A percentile compares a stretch with the other conserved stretches of the same genome.
Evolutionary conservation across 2,888 invertebrate species (phyloP).

Genomic region (Lochmaea capreae): DNA sequence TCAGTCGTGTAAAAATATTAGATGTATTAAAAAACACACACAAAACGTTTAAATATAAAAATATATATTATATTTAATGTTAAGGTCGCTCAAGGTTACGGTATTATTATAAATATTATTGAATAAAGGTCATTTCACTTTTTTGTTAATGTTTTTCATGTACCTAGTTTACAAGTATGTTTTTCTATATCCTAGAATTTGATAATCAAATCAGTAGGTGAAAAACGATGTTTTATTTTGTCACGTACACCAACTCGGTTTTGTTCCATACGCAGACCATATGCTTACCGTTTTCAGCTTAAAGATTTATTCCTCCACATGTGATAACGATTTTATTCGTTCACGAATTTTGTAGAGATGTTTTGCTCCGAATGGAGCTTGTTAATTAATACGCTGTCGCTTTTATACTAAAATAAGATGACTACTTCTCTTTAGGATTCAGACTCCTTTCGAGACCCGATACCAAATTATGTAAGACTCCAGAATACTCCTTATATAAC

Average conservation of each 20-base stretch:
- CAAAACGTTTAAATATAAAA: not conserved
- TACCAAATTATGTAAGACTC: too few relatives aligned
- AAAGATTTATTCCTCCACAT: too few relatives aligned
- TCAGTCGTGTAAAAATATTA: not conserved
- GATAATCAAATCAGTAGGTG: not conserved
- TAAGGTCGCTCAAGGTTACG: slow-evolving; percentile 11
- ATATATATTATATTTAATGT: slow-evolving; percentile 3
- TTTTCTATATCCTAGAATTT: not conserved
- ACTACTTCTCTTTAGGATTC: too few relatives aligned
- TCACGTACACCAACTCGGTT: not conserved
- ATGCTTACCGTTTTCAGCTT: too few relatives aligned
- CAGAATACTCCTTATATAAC: too few relatives aligned
- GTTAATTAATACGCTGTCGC: too few relatives aligned
- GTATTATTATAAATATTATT: slow-evolving; percentile 3
- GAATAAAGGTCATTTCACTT: slow-evolving; percentile 11
- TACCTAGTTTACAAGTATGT: not conserved
- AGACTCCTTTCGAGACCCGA: too few relatives aligned
- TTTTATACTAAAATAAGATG: too few relatives aligned
- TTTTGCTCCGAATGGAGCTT: too few relatives aligned
- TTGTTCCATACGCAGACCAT: not conserved
- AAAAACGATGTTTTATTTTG: not conserved
- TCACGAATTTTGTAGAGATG: too few relatives aligned
- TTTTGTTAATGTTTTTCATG: not conserved
- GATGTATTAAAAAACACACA: not conserved
- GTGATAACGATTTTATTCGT: too few relatives aligned